Conservation (phyloP, 2,113 vertebrate species). For the Corynorhinus townsendii region DNA sequence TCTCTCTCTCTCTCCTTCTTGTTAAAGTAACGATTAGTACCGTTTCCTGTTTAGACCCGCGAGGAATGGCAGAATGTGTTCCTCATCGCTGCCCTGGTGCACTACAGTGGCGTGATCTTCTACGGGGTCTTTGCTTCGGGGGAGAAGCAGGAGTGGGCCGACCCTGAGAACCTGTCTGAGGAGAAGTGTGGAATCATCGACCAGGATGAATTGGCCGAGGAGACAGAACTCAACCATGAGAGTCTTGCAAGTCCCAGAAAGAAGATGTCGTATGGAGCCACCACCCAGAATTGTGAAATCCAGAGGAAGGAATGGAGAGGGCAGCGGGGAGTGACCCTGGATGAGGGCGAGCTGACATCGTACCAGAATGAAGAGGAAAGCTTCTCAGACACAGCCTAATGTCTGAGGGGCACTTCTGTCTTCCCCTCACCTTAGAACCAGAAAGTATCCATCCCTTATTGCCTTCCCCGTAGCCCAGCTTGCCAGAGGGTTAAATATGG, state of each 20-base stretch:
- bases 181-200: constrained; percentile 94
- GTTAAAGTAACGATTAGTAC: constrained; percentile 3
- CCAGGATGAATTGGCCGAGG: constrained; percentile 93
- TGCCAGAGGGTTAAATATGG: background rate
- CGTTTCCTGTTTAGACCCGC: constrained; percentile 85
- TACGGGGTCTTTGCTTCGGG: constrained; percentile 97
- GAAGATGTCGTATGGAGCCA: constrained; percentile 88
- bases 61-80: constrained; percentile 99
- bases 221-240: constrained; percentile 89
- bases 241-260: constrained; percentile 81
- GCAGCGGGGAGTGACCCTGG: constrained; percentile 80
- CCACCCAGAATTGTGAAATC: constrained; percentile 81
- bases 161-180: constrained; percentile 90
- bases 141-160: constrained; percentile 97
- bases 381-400: constrained; percentile 85
- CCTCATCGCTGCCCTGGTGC: constrained; percentile 94
- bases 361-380: constrained; percentile 85
- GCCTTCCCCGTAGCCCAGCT: constrained; percentile 42
- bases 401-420: constrained; percentile 37
- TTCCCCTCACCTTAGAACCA: constrained; percentile 12
- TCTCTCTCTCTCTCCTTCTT: background rate
- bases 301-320: constrained; percentile 84
- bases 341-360: constrained; percentile 81
- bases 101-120: constrained; percentile 96
- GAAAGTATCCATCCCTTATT: constrained; percentile 64